These are phyloP conservation scores for Pachyramphus minor DNA, from an alignment of 2,113 vertebrate genomes.

Conservation along the genomic window DNA sequence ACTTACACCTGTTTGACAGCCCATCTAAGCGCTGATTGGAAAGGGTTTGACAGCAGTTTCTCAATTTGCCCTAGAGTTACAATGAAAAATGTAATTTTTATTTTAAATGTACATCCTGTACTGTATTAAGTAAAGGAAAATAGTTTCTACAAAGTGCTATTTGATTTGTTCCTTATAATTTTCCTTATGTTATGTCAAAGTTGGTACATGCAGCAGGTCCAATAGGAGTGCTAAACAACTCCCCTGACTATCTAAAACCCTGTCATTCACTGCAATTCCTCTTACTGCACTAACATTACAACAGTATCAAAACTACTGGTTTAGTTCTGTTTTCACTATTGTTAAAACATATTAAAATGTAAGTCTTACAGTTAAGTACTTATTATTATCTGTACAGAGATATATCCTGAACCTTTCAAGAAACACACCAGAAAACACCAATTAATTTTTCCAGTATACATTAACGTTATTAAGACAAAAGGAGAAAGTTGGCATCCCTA, in stretches of 20 bases:
- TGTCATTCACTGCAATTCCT: slow-evolving; percentile 3
- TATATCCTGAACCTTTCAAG: not conserved
- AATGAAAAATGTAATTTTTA: not conserved
- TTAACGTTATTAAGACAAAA: not conserved
- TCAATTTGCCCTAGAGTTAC: not conserved
- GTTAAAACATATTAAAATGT: slow-evolving; percentile 46
- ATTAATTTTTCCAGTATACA: not conserved
- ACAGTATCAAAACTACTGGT: slow-evolving; percentile 6
- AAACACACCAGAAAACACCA: not conserved
- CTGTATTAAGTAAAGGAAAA: not conserved
- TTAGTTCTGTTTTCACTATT: not conserved
- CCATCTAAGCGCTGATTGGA: not conserved
- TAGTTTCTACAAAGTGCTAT: not conserved
- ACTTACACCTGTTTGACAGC: not conserved
- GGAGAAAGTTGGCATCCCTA: not conserved
- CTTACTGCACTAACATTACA: slow-evolving; percentile 23
- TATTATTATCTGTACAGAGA: not conserved
- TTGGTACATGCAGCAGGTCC: slow-evolving; percentile 25
- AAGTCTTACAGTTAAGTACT: not conserved
- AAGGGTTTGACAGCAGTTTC: not conserved
- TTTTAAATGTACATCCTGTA: not conserved
- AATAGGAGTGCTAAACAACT: slow-evolving; percentile 13
- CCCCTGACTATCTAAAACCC: slow-evolving; percentile 20
- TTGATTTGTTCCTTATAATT: slow-evolving; percentile 3
- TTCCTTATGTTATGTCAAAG: slow-evolving; percentile 7